Evolutionary conservation across 2,113 vertebrate genomes (phyloP).

Genomic region (Callipepla californica): DNA sequence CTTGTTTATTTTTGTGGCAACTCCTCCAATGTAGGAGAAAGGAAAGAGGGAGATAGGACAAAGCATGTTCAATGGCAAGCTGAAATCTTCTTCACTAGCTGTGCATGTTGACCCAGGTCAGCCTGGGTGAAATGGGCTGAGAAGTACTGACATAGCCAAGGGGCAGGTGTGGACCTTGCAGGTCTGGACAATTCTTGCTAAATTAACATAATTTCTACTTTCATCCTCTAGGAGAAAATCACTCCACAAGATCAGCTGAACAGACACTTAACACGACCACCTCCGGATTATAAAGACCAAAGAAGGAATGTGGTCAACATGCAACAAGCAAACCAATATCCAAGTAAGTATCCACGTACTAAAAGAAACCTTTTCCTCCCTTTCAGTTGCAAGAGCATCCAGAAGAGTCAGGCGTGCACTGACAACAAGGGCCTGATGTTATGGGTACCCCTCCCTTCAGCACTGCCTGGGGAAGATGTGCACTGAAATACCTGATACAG

Average conservation of each 20-base stretch:
- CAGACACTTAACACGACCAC: slow-evolving; percentile 91
- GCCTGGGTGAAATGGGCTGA: background rate
- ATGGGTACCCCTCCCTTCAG: background rate
- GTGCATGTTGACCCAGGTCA: background rate
- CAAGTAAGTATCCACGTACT: slow-evolving; percentile 77
- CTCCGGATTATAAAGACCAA: slow-evolving; percentile 95
- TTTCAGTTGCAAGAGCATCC: background rate
- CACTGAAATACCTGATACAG: background rate
- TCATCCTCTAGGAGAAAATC: slow-evolving; percentile 88
- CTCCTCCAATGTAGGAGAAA: background rate
- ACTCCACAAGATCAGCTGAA: slow-evolving; percentile 89
- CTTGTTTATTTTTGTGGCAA: background rate
- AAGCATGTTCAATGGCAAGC: background rate
- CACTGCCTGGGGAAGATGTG: background rate
- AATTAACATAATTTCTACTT: slow-evolving; percentile 25
- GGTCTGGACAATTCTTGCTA: background rate
- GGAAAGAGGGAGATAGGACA: background rate
- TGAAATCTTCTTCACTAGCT: background rate
- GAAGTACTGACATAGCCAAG: background rate
- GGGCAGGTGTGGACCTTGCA: background rate
- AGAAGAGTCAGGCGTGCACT: background rate
- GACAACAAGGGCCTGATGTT: background rate
- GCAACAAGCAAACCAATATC: slow-evolving; percentile 84
- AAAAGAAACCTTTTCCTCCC: background rate
- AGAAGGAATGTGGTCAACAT: slow-evolving; percentile 83